phyloP scores from a whole-genome alignment of 1,140 invertebrate genomes.

The Plutomurus gul region DNA sequence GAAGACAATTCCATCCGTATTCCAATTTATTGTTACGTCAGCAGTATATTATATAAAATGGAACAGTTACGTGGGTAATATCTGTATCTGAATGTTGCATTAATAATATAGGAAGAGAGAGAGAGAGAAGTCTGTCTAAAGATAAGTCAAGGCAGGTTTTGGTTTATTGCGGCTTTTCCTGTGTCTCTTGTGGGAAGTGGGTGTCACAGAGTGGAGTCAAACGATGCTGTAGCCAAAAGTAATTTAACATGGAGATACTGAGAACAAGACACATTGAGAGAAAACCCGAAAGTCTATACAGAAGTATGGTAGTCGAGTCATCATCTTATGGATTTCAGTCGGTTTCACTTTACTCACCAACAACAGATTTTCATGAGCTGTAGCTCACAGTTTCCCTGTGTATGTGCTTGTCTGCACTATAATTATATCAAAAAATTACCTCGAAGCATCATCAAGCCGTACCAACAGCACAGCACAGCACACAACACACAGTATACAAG shows the following conservation, averaged over 20 bases:
- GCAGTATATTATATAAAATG: too few relatives aligned
- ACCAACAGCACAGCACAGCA: neutral
- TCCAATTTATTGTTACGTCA: too few relatives aligned
- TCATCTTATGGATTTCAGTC: too few relatives aligned
- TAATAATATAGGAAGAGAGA: too few relatives aligned
- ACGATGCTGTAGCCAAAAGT: neutral
- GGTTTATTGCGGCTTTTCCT: slow-evolving; percentile 10
- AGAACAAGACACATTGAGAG: too few relatives aligned
- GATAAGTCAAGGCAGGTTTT: slow-evolving; percentile 12
- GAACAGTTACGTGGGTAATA: neutral
- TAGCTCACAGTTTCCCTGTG: slow-evolving; percentile 12
- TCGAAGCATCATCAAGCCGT: slow-evolving; percentile 41
- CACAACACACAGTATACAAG: neutral
- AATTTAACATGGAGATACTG: slow-evolving; percentile 21
- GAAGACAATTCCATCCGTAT: too few relatives aligned
- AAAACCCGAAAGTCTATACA: neutral
- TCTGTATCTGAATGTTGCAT: neutral
- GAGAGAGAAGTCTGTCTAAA: neutral
- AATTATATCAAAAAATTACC: slow-evolving; percentile 44
- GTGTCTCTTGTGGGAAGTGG: neutral
- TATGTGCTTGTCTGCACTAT: slow-evolving; percentile 38
- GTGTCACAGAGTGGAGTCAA: neutral
- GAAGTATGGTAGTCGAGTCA: neutral
- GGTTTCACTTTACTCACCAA: neutral
- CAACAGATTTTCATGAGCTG: neutral